Percentiles rank a stretch among this genome's conserved stretches.
Evolutionary conservation across 1,140 invertebrate species (phyloP).

Genomic region (Amphibalanus amphitrite): DNA sequence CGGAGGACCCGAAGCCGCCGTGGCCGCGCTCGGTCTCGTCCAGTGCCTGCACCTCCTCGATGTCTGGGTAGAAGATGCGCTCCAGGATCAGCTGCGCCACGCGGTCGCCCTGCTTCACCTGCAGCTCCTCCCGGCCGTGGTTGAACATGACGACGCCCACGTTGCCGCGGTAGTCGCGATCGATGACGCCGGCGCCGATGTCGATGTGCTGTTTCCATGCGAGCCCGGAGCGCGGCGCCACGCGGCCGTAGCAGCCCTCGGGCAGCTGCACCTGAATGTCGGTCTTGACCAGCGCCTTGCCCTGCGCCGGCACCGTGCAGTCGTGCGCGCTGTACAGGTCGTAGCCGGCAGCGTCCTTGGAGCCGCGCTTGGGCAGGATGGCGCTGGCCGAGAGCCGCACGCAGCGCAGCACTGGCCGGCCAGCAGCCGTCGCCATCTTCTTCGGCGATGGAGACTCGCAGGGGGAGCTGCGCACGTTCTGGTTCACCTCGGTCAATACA

Average conservation of each 20-base stretch:
- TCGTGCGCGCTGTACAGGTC: slow-evolving; percentile 84
- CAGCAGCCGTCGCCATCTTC: background rate
- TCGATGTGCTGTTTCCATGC: slow-evolving; percentile 92
- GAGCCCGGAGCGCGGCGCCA: slow-evolving; percentile 90
- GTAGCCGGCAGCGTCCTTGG: slow-evolving; percentile 66
- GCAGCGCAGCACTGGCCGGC: slow-evolving; percentile 38
- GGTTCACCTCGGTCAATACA: background rate
- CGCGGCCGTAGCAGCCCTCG: slow-evolving; percentile 77
- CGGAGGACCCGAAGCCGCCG: background rate
- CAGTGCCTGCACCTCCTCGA: slow-evolving; percentile 44
- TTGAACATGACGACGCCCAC: slow-evolving; percentile 90
- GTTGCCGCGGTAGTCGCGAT: slow-evolving; percentile 84
- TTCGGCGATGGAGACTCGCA: background rate
- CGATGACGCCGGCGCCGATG: slow-evolving; percentile 89
- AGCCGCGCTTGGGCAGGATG: slow-evolving; percentile 59
- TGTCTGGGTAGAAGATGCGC: slow-evolving; percentile 64
- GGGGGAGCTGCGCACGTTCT: background rate
- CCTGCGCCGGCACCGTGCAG: slow-evolving; percentile 55
- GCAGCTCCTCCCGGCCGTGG: slow-evolving; percentile 61
- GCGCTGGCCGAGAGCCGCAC: slow-evolving; percentile 63
- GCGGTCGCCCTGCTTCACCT: slow-evolving; percentile 67
- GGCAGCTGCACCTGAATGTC: slow-evolving; percentile 69
- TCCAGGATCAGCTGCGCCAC: slow-evolving; percentile 96
- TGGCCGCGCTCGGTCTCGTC: background rate
- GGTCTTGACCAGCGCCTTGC: slow-evolving; percentile 73